Conservation (phyloP, 2,113 vertebrate species). For the Barnardius zonarius region DNA sequence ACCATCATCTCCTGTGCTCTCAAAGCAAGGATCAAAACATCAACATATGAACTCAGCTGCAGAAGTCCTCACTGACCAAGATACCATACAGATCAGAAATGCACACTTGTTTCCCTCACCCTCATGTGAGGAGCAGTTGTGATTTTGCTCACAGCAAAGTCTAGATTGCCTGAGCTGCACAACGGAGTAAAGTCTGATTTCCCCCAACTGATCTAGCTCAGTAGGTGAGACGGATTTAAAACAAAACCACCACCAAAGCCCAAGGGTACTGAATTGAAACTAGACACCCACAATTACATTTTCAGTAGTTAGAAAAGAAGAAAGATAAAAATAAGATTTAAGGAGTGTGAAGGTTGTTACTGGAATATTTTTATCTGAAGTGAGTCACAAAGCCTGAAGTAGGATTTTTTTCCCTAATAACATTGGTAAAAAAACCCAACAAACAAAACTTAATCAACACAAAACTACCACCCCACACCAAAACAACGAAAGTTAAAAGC, state of each 20-base stretch:
- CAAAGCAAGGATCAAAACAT: neutral
- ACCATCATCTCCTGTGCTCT: neutral
- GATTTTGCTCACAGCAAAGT: neutral
- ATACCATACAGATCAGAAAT: neutral
- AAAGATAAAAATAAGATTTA: constrained; percentile 37
- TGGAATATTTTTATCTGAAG: constrained; percentile 52
- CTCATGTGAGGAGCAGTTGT: neutral
- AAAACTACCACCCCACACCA: neutral
- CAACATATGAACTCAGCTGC: neutral
- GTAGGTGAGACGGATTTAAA: constrained; percentile 25
- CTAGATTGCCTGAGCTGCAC: neutral
- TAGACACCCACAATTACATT: constrained; percentile 35
- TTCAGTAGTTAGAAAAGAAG: constrained; percentile 33
- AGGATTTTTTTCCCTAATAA: neutral
- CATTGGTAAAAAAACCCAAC: neutral
- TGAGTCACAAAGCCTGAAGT: constrained; percentile 45
- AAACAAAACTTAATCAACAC: neutral
- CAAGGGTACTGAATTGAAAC: constrained; percentile 11
- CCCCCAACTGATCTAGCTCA: neutral
- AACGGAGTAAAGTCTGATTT: neutral
- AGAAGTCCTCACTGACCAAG: neutral
- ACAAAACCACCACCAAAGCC: neutral
- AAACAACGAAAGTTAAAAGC: neutral
- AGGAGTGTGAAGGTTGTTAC: constrained; percentile 27
- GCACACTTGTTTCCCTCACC: neutral